Evolutionary conservation across 2,888 invertebrate species (phyloP).

Genomic region (Polyommatus iphigenia): DNA sequence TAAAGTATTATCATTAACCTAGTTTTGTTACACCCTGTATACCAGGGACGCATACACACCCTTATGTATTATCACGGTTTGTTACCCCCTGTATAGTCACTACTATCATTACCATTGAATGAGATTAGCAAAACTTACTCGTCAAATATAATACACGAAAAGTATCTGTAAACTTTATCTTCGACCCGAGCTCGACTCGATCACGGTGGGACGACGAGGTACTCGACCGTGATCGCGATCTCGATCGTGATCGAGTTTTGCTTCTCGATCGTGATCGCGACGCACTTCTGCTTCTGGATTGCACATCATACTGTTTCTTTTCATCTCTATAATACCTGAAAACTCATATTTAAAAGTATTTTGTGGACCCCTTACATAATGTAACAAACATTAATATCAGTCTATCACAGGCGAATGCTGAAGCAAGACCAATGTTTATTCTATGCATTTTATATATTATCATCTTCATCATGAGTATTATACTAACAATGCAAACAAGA

Average conservation of each 20-base stretch:
- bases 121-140: constrained; percentile 51
- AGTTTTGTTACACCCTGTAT: no score
- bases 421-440: no score
- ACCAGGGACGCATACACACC: no score
- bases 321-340: not conserved
- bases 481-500: no score
- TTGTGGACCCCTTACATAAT: not conserved
- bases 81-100: no score
- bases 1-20: no score
- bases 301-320: constrained; percentile 45
- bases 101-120: no score
- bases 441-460: no score
- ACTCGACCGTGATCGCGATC: constrained; percentile 37
- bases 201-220: constrained; percentile 48
- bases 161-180: constrained; percentile 66
- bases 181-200: constrained; percentile 46
- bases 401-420: no score
- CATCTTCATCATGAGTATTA: no score
- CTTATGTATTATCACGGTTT: no score
- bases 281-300: constrained; percentile 47
- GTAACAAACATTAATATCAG: no score
- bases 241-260: constrained; percentile 46
- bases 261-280: constrained; percentile 41
- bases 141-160: constrained; percentile 68
- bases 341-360: not conserved